Conservation (phyloP, 2,113 vertebrate species). For the Scartelaos histophorus region DNA sequence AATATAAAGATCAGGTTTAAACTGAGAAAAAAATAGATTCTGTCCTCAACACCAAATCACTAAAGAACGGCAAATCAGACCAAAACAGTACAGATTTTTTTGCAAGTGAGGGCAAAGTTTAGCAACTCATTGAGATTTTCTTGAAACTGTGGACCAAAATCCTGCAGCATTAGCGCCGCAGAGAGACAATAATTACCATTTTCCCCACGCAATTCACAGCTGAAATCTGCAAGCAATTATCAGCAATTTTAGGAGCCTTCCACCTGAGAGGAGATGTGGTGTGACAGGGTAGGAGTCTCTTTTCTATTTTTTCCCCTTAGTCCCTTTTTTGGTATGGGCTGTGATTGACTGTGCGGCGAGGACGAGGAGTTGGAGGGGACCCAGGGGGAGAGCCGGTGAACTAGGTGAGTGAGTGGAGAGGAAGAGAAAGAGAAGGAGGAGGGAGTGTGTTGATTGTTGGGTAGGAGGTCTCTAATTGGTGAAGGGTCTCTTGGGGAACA, state of each 20-base stretch:
- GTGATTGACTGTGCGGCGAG: conserved; percentile 26
- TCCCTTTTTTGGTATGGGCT: conserved; percentile 1
- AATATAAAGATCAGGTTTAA: too few species aligned
- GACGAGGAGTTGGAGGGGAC: conserved; percentile 8
- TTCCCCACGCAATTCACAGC: conserved; percentile 8
- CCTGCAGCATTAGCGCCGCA: background rate
- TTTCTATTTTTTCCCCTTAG: background rate
- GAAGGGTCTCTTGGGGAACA: conserved; percentile 1
- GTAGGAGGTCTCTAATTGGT: conserved; percentile 26
- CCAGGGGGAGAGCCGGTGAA: background rate
- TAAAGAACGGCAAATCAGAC: conserved; percentile 53
- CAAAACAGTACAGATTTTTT: conserved; percentile 53
- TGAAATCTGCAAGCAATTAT: conserved; percentile 19
- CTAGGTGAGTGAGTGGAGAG: background rate
- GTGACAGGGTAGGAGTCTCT: conserved; percentile 7
- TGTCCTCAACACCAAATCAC: too few species aligned
- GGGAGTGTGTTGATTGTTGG: conserved; percentile 9
- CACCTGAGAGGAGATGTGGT: conserved; percentile 9
- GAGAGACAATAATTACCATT: background rate
- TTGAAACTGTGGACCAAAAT: background rate
- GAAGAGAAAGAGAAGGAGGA: background rate
- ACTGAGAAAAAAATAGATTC: background rate
- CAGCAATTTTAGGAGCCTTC: conserved; percentile 9
- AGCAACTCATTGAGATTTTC: conserved; percentile 28
- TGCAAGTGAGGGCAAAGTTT: conserved; percentile 43